Evolutionary conservation across 1,140 invertebrate genomes (phyloP).

Genomic region (Lepidurus packardi): DNA sequence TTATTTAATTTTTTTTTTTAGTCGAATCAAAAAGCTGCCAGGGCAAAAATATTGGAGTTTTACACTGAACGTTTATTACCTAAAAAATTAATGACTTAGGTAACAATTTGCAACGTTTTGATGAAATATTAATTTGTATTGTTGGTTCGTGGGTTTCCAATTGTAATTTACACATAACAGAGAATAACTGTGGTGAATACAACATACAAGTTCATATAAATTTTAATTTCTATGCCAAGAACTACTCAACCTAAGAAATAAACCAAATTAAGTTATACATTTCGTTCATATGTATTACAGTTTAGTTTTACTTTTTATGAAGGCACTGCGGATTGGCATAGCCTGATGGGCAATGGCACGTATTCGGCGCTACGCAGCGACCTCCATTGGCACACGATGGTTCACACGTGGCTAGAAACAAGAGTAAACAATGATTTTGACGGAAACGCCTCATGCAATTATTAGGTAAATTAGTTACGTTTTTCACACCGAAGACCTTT

Average conservation of each 20-base stretch:
- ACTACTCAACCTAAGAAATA: neutral
- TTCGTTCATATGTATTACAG: neutral
- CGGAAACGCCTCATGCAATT: neutral
- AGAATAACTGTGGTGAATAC: neutral
- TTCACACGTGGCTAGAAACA: constrained; percentile 37
- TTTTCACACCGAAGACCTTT: constrained; percentile 35
- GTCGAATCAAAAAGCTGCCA: no score
- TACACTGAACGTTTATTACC: no score
- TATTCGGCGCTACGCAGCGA: constrained; percentile 39
- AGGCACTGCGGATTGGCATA: constrained; percentile 34
- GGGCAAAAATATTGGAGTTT: no score
- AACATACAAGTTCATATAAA: neutral
- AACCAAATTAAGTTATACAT: neutral
- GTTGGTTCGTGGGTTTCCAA: neutral
- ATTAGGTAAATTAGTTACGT: constrained; percentile 36
- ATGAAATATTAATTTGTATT: neutral
- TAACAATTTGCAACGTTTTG: neutral
- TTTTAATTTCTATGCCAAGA: neutral
- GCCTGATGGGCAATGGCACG: constrained; percentile 39
- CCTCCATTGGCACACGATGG: constrained; percentile 38
- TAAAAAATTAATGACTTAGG: no score
- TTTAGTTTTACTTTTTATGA: constrained; percentile 3
- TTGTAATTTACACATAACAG: neutral
- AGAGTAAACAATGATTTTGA: neutral
- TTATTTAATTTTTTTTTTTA: no score